phyloP scores from a whole-genome alignment of 2,113 vertebrate species.

The Apteryx mantelli region DNA sequence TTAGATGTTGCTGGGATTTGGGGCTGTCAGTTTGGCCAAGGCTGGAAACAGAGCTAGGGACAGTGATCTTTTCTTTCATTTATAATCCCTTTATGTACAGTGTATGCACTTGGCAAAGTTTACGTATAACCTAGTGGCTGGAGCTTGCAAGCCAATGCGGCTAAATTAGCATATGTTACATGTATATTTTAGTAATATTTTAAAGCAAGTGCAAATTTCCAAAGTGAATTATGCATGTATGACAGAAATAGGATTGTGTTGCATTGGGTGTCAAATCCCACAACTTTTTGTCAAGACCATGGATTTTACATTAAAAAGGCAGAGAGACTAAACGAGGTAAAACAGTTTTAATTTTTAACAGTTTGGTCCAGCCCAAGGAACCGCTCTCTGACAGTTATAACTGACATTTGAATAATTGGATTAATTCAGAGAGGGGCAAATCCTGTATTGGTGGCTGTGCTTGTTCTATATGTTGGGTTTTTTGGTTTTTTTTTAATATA shows the following conservation, averaged over 20 bases:
- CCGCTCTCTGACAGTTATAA: slow-evolving; percentile 87
- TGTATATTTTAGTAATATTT: slow-evolving; percentile 96
- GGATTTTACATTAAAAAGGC: slow-evolving; percentile 90
- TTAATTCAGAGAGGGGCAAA: slow-evolving; percentile 88
- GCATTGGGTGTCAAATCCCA: slow-evolving; percentile 88
- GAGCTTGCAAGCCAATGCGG: slow-evolving; percentile 77
- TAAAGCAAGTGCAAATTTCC: slow-evolving; percentile 86
- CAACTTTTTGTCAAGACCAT: slow-evolving; percentile 89
- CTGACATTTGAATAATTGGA: slow-evolving; percentile 95
- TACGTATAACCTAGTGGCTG: slow-evolving; percentile 82
- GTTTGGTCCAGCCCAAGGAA: slow-evolving; percentile 83
- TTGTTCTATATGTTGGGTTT: slow-evolving; percentile 59
- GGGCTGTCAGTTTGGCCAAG: slow-evolving; percentile 86
- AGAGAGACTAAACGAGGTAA: slow-evolving; percentile 90
- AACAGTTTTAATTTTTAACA: slow-evolving; percentile 90
- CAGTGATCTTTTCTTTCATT: slow-evolving; percentile 93
- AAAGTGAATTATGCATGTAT: slow-evolving; percentile 95
- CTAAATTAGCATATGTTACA: slow-evolving; percentile 94
- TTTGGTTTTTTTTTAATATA: slow-evolving; percentile 15
- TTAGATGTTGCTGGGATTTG: slow-evolving; percentile 95
- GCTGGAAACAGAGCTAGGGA: slow-evolving; percentile 85
- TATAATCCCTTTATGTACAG: slow-evolving; percentile 92
- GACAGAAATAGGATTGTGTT: slow-evolving; percentile 88
- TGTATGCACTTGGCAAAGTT: slow-evolving; percentile 84
- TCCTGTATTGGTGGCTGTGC: slow-evolving; percentile 78